phyloP scores from a whole-genome alignment of 2,888 invertebrate species.

The Stenichneumon culpator region DNA sequence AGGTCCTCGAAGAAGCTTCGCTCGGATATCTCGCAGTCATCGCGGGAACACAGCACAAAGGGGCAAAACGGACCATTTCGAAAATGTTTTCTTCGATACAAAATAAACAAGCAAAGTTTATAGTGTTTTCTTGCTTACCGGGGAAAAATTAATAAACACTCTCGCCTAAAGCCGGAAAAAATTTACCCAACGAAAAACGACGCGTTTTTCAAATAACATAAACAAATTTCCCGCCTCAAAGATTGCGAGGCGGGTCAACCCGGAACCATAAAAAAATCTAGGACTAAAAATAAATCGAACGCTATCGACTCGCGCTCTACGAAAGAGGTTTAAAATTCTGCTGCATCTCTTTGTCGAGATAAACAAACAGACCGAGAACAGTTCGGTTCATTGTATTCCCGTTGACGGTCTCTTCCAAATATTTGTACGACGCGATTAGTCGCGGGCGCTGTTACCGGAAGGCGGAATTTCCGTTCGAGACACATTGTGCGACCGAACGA shows the following conservation, averaged over 20 bases:
- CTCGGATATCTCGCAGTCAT: background rate
- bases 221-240: background rate
- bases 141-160: background rate
- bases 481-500: slow-evolving; percentile 14
- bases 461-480: slow-evolving; percentile 11
- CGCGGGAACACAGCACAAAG: background rate
- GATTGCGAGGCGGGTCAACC: background rate
- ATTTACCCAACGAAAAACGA: background rate
- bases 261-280: background rate
- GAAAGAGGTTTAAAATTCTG: background rate
- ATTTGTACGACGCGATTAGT: slow-evolving; percentile 60
- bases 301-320: background rate
- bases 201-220: background rate
- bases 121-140: too few species aligned
- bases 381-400: slow-evolving; percentile 1
- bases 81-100: background rate
- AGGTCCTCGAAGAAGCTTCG: slow-evolving; percentile 40
- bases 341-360: background rate
- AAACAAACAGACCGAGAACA: background rate
- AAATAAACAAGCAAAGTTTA: too few species aligned
- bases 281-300: background rate
- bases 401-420: slow-evolving; percentile 42
- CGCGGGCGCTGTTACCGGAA: slow-evolving; percentile 30
- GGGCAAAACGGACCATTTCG: background rate
- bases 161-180: background rate